Conservation (phyloP, 2,888 invertebrate species). For the Linnaemya vulpina region DNA sequence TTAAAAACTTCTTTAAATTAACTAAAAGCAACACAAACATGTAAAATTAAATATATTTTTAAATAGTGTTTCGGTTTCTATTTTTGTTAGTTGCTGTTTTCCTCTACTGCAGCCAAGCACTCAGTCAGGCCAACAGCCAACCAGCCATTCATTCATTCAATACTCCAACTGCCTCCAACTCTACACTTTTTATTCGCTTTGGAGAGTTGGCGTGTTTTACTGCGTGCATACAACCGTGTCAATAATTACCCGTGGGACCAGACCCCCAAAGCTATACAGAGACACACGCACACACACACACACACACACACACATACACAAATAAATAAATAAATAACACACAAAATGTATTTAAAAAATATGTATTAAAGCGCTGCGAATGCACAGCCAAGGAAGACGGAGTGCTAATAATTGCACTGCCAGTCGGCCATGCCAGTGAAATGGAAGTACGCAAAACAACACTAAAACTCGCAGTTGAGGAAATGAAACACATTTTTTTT, state of each 20-base stretch:
- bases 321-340: slow-evolving; percentile 11
- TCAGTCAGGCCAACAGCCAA: neutral
- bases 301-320: slow-evolving; percentile 20
- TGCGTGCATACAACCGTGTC: slow-evolving; percentile 79
- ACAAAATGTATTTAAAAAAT: slow-evolving; percentile 8
- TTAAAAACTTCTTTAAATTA: slow-evolving; percentile 7
- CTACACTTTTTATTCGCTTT: slow-evolving; percentile 32
- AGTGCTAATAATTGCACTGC: slow-evolving; percentile 35
- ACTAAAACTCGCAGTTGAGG: slow-evolving; percentile 5
- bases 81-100: slow-evolving; percentile 39
- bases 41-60: neutral
- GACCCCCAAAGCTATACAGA: slow-evolving; percentile 64
- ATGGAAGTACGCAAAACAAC: slow-evolving; percentile 18
- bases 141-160: slow-evolving; percentile 19
- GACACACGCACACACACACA: slow-evolving; percentile 34
- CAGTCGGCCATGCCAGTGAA: slow-evolving; percentile 52
- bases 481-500: slow-evolving; percentile 3
- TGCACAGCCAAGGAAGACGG: slow-evolving; percentile 15
- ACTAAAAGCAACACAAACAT: neutral
- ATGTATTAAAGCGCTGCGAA: slow-evolving; percentile 17
- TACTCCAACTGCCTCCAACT: slow-evolving; percentile 33
- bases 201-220: slow-evolving; percentile 76
- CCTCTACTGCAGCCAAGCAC: slow-evolving; percentile 25
- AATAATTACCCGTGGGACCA: slow-evolving; percentile 81
- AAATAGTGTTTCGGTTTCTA: neutral